Evolutionary conservation across 1,140 invertebrate genomes (phyloP).

Genomic region (Bombus breviceps): DNA sequence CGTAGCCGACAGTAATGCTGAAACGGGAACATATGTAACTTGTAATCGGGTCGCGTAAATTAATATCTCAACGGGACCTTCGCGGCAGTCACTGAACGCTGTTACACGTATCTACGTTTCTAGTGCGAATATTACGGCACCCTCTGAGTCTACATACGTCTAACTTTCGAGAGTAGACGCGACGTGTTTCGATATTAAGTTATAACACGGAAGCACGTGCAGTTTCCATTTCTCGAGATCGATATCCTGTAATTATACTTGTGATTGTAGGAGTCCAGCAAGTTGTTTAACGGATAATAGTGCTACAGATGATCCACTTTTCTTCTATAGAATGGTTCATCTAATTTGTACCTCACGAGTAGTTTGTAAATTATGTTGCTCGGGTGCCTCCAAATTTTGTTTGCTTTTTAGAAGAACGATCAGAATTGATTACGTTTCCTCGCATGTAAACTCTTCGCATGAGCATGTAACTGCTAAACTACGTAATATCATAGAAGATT

Average conservation of each 20-base stretch:
- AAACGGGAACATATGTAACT: constrained; percentile 34
- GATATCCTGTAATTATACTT: neutral
- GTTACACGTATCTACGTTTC: neutral
- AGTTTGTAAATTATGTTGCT: too few relatives aligned
- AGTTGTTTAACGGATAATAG: neutral
- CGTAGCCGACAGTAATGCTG: neutral
- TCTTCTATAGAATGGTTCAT: neutral
- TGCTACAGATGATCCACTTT: too few relatives aligned
- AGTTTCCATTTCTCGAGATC: neutral
- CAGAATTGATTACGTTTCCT: neutral
- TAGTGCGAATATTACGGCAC: neutral
- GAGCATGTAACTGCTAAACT: too few relatives aligned
- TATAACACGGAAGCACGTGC: neutral
- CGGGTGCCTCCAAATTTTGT: neutral
- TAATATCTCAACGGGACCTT: constrained; percentile 36
- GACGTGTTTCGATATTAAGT: neutral
- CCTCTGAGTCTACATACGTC: neutral
- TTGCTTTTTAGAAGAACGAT: neutral
- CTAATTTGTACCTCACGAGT: too few relatives aligned
- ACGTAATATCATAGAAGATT: too few relatives aligned
- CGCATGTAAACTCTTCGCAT: too few relatives aligned
- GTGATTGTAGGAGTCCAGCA: neutral
- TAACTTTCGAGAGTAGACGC: neutral
- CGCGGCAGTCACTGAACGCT: neutral
- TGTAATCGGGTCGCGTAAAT: constrained; percentile 44